These are phyloP conservation scores for Paramormyrops hopkinsi DNA, from an alignment of 2,797 vertebrate species.

Conservation along the genomic window DNA sequence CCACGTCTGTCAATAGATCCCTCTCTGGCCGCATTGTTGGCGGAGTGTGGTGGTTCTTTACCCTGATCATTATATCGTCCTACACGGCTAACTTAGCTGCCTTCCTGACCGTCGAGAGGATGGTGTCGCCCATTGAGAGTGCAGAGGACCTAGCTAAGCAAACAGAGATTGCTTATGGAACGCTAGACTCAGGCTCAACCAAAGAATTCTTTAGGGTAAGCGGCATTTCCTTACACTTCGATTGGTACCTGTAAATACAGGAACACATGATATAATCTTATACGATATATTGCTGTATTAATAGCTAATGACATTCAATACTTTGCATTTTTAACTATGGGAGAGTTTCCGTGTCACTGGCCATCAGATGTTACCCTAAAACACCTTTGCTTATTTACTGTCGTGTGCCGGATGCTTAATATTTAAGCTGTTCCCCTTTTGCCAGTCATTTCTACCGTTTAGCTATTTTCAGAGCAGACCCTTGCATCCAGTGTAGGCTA, in stretches of 20 bases:
- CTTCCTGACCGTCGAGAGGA: constrained; percentile 95
- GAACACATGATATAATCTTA: not conserved
- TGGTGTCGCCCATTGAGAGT: constrained; percentile 97
- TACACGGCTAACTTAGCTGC: constrained; percentile 98
- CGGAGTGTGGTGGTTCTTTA: constrained; percentile 99
- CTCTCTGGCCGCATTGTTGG: constrained; percentile 96
- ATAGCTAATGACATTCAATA: not conserved
- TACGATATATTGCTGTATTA: not conserved
- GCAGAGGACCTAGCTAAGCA: constrained; percentile 95
- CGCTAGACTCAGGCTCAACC: constrained; percentile 93
- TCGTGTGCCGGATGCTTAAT: not conserved
- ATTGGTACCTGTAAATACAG: not conserved
- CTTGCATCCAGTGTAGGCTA: not conserved
- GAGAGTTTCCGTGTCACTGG: not conserved
- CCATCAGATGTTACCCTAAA: not conserved
- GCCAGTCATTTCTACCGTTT: not conserved
- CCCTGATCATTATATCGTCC: constrained; percentile 97
- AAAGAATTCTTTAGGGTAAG: constrained; percentile 98
- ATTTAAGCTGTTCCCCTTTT: not conserved
- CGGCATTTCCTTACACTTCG: constrained; percentile 9
- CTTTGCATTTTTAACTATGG: not conserved
- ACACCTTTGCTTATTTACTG: not conserved
- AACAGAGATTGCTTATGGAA: constrained; percentile 93
- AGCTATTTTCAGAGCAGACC: not conserved
- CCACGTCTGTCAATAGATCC: constrained; percentile 83